These are phyloP conservation scores for Aphis gossypii DNA, from an alignment of 1,140 invertebrate species.

Conservation along the genomic window DNA sequence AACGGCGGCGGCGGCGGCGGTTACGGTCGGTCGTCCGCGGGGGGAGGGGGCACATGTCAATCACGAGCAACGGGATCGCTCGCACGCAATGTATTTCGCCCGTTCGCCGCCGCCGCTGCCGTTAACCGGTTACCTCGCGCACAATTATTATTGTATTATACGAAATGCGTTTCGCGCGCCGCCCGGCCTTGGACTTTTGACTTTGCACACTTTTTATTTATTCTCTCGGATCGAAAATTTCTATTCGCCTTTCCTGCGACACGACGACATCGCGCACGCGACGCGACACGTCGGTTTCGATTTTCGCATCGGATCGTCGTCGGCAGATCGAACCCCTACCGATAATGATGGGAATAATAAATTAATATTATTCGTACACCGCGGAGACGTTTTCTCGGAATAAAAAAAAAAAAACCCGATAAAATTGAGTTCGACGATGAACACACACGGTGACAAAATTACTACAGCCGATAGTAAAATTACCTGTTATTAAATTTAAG, in stretches of 20 bases:
- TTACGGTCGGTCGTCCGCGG: neutral
- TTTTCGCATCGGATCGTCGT: neutral
- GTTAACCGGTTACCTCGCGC: constrained; percentile 35
- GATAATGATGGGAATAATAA: too few relatives aligned
- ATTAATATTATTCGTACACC: too few relatives aligned
- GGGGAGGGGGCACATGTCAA: constrained; percentile 28
- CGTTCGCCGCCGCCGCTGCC: neutral
- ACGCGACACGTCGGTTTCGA: neutral
- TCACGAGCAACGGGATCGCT: constrained; percentile 54
- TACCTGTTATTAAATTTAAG: neutral
- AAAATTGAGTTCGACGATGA: neutral
- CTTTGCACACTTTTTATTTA: constrained; percentile 16
- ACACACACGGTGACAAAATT: neutral
- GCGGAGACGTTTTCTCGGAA: neutral
- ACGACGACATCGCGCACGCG: neutral
- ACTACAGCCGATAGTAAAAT: neutral
- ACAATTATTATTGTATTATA: neutral
- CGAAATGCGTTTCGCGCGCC: neutral
- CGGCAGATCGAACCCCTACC: neutral
- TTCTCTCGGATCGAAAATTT: neutral
- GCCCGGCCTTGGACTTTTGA: constrained; percentile 38
- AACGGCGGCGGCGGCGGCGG: neutral
- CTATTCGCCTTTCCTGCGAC: neutral
- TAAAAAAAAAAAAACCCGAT: neutral
- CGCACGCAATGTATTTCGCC: constrained; percentile 32